These are phyloP conservation scores for Neoaliturus tenellus DNA, from an alignment of 2,888 invertebrate species.

Conservation along the genomic window DNA sequence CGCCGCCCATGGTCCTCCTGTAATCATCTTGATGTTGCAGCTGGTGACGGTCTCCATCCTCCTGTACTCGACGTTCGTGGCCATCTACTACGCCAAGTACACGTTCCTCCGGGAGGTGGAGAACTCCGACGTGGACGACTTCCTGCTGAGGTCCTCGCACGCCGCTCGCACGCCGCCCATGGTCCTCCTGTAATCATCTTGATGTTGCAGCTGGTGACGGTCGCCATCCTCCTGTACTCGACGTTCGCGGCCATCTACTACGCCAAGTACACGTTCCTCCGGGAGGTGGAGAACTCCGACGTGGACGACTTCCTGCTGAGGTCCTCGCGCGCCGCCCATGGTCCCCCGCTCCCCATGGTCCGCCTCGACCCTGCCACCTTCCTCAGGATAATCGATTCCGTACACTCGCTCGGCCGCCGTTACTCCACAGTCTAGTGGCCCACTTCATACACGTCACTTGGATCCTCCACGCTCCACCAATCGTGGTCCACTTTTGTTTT, in stretches of 20 bases:
- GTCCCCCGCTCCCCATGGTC: neutral
- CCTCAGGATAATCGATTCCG: conserved; percentile 47
- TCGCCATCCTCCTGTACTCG: conserved; percentile 87
- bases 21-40: too few species aligned
- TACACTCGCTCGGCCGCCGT: conserved; percentile 30
- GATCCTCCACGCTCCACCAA: neutral
- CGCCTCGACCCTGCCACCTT: conserved; percentile 47
- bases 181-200: conserved; percentile 28
- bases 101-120: conserved; percentile 88
- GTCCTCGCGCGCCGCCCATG: conserved; percentile 5
- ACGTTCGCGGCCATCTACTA: conserved; percentile 90
- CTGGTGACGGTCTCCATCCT: too few species aligned
- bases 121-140: conserved; percentile 83
- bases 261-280: conserved; percentile 85
- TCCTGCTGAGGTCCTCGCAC: conserved; percentile 68
- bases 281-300: conserved; percentile 85
- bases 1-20: neutral
- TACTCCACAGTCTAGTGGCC: neutral
- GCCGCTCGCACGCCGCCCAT: neutral
- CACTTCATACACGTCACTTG: conserved; percentile 10
- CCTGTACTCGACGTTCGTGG: too few species aligned
- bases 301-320: conserved; percentile 78
- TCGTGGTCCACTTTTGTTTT: conserved; percentile 18
- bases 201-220: conserved; percentile 85
- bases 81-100: conserved; percentile 83